Evolutionary conservation across 2,113 vertebrate genomes (phyloP).

Genomic region (Chloropsis hardwickii): DNA sequence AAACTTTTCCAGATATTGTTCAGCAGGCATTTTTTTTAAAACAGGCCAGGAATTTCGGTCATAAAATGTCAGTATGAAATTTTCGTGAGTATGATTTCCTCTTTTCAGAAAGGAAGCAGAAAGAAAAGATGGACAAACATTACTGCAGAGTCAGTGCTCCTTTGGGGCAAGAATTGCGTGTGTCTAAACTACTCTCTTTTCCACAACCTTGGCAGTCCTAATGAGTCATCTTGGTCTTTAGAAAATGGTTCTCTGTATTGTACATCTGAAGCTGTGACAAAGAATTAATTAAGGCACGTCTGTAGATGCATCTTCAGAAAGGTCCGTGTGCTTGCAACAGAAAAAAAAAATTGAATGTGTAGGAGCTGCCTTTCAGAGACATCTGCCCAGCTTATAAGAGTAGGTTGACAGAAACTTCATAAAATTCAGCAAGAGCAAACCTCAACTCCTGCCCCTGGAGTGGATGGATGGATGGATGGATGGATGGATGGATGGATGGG

Average conservation of each 20-base stretch:
- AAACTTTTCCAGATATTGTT: slow-evolving; percentile 34
- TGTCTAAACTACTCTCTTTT: not conserved
- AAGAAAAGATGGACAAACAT: not conserved
- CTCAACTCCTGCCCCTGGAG: not conserved
- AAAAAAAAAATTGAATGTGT: not conserved
- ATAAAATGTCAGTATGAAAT: not conserved
- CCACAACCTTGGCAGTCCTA: not conserved
- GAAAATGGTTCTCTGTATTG: not conserved
- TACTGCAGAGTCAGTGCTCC: not conserved
- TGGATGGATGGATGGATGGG: not conserved
- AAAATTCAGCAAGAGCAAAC: not conserved
- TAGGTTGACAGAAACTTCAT: not conserved
- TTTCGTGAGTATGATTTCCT: not conserved
- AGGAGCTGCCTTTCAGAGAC: not conserved
- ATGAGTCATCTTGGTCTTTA: not conserved
- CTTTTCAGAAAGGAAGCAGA: not conserved
- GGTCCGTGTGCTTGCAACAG: not conserved
- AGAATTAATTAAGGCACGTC: not conserved
- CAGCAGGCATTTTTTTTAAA: slow-evolving; percentile 18
- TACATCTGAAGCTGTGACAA: not conserved
- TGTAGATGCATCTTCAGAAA: not conserved
- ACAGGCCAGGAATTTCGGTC: not conserved
- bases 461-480: not conserved
- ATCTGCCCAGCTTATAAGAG: not conserved
- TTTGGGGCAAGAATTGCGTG: not conserved